phyloP scores from a whole-genome alignment of 2,113 vertebrate genomes.

The Mungos mungo region DNA sequence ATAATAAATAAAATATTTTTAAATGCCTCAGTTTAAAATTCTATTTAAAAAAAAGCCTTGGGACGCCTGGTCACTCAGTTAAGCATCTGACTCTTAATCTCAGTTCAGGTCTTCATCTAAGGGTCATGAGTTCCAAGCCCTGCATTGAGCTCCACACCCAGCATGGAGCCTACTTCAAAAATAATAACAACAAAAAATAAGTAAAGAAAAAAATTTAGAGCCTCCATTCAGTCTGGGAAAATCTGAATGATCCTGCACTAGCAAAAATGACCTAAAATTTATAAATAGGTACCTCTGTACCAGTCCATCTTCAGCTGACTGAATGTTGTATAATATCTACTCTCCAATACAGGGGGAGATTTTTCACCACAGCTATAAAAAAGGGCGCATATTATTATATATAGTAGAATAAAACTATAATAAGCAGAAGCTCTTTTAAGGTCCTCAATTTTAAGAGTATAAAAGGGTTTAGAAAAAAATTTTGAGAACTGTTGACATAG shows the following conservation, averaged over 20 bases:
- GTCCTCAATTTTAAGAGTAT: not conserved
- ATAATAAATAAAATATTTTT: not conserved
- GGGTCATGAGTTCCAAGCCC: too few relatives aligned
- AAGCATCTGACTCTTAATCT: too few relatives aligned
- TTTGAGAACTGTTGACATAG: not conserved
- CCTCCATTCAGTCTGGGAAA: not conserved
- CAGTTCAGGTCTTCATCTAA: too few relatives aligned
- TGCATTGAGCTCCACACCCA: too few relatives aligned
- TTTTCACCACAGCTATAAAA: not conserved
- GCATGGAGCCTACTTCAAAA: too few relatives aligned
- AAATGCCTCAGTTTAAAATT: slow-evolving; percentile 21
- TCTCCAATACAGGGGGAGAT: not conserved
- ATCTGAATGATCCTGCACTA: not conserved
- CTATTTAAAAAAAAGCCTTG: not conserved
- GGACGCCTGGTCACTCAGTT: not conserved
- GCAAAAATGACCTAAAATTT: not conserved
- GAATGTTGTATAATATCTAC: not conserved
- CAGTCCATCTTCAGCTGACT: not conserved
- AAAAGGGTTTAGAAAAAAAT: not conserved
- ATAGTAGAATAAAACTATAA: not conserved
- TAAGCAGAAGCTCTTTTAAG: not conserved
- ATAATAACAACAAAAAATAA: not conserved
- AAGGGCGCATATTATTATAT: not conserved
- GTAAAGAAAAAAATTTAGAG: not conserved
- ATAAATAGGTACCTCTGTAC: not conserved